Conservation (phyloP, 2,113 vertebrate species). For the Meriones unguiculatus region DNA sequence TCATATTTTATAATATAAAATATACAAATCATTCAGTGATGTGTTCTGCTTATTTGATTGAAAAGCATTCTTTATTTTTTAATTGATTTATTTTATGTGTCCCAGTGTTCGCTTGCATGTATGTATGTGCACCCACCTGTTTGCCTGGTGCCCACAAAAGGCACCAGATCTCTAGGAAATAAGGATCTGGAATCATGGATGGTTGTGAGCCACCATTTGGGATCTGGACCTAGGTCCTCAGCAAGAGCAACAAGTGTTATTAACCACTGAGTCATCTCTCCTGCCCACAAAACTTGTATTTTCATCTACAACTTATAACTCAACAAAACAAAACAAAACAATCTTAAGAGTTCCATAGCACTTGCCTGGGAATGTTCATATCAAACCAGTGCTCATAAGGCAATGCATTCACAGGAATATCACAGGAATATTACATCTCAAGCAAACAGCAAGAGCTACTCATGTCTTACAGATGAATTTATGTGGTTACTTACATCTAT, state of each 20-base stretch:
- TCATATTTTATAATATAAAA: background rate
- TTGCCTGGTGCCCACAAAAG: background rate
- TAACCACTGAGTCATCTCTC: background rate
- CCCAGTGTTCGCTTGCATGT: background rate
- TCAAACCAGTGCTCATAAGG: background rate
- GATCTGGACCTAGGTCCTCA: background rate
- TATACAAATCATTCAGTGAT: background rate
- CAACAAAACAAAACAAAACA: background rate
- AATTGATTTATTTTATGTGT: background rate
- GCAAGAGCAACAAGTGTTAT: background rate
- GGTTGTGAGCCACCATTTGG: background rate
- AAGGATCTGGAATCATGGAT: background rate
- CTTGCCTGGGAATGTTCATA: background rate
- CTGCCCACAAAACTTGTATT: background rate
- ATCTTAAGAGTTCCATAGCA: background rate
- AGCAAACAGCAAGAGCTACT: conserved; percentile 43
- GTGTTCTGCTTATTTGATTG: background rate
- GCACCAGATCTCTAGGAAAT: background rate
- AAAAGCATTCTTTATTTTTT: conserved; percentile 8
- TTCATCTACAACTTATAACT: background rate
- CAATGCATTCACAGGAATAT: background rate
- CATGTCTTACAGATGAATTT: background rate
- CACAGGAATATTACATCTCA: conserved; percentile 17
- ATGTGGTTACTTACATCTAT: conserved; percentile 22
- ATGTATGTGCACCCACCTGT: background rate